Base-by-base conservation (phyloP, 2,888 invertebrate genomes). In the Himalopsyche japonica region DNA sequence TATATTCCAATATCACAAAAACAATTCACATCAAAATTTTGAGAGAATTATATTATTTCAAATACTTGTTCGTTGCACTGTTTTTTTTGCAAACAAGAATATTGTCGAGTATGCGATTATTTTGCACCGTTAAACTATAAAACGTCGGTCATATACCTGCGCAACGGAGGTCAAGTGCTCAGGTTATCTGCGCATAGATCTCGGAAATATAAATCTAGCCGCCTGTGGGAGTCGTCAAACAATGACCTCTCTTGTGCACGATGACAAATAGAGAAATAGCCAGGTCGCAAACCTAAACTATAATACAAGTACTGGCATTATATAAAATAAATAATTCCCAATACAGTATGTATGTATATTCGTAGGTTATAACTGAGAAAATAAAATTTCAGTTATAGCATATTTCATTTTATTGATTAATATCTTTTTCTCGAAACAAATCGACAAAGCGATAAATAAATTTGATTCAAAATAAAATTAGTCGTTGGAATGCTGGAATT, bases 161-260 rank as follows among this genome's bases (percentile, higher is more conserved):
- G 77, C 77, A 20, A 37, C 78, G 15, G 78, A 70, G 82, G 82
- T 82, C 82, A 82, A 78, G 78, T 64, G 82, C 47, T 57, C 37
- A 37, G 47, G 47, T 57, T 79, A 82, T 79, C 82, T 76, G 43
- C 37, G 27, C 57, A 79, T 83, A 70, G 70, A 70, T 70, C 70
- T 70, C 70, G 70, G 27, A 70, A 70, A 70, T 70, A 70, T 70
- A 70, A 24, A 70, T 70, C 27, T 70, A 43, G 15, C 85, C 34
- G 70, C 81, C 76, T 64, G 47, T 80, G 49, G 47, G 81, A 70
- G 82, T 78, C 83, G 78, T 48, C 77, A 89, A 89, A 89, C 88
- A 88, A 88, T 88, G 88, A 88, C 89, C 89, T 90, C 91, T 91
- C 91, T 91, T 92, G 91, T 91, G 89, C 90, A 90, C 91, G 89